phyloP scores from a whole-genome alignment of 2,113 vertebrate genomes.

The Catharus fuscescens region DNA sequence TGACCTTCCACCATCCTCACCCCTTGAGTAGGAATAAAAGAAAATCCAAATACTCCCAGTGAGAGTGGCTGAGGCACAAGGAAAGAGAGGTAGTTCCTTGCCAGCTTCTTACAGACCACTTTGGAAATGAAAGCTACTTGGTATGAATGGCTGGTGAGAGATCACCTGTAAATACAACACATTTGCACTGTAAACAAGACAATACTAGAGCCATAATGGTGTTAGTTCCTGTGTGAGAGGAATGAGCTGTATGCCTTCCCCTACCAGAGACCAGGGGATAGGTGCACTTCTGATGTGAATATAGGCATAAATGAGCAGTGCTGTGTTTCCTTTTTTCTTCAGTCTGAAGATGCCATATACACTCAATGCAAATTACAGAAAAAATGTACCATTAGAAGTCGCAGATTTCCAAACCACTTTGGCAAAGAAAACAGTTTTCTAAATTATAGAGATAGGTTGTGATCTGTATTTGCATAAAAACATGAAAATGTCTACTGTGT shows the following conservation, averaged over 20 bases:
- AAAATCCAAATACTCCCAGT: background rate
- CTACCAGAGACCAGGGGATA: background rate
- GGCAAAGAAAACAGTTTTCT: conserved; percentile 37
- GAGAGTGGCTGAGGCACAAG: background rate
- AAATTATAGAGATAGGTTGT: conserved; percentile 39
- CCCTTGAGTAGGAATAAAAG: background rate
- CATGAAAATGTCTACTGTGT: conserved; percentile 40
- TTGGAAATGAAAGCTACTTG: background rate
- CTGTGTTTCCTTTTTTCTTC: background rate
- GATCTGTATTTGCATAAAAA: conserved; percentile 55
- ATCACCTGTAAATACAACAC: background rate
- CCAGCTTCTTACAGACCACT: background rate
- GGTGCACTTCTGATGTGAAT: background rate
- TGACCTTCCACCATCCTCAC: background rate
- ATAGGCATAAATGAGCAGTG: background rate
- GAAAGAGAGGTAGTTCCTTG: background rate
- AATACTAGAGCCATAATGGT: background rate
- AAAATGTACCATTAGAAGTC: background rate
- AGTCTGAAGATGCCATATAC: background rate
- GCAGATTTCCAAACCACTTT: conserved; percentile 25
- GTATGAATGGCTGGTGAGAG: background rate
- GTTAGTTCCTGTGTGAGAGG: background rate
- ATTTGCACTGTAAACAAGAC: background rate
- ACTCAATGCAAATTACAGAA: background rate
- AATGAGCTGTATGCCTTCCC: background rate